Evolutionary conservation across 1,140 invertebrate genomes (phyloP).

Genomic region (Drosophila tsacasi): DNA sequence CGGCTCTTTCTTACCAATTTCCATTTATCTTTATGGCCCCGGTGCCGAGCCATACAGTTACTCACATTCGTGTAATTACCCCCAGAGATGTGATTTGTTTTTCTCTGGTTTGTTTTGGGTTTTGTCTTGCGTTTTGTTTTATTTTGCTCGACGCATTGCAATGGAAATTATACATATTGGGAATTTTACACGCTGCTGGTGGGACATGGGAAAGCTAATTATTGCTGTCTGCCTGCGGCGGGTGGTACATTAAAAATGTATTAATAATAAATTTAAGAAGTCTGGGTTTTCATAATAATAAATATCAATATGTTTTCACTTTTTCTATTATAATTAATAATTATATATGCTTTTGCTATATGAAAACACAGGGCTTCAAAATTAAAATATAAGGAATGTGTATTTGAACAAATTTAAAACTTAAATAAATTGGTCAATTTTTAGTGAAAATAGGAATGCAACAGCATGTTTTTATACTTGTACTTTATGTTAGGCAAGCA

Average conservation of each 20-base stretch:
- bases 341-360: neutral
- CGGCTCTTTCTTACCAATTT: slow-evolving; percentile 23
- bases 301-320: neutral
- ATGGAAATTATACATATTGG: slow-evolving; percentile 40
- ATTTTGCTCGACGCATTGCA: slow-evolving; percentile 23
- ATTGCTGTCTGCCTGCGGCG: slow-evolving; percentile 21
- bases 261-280: slow-evolving; percentile 9
- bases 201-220: slow-evolving; percentile 47
- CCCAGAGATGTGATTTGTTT: slow-evolving; percentile 41
- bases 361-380: neutral
- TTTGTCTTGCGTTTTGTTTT: slow-evolving; percentile 43
- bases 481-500: no score
- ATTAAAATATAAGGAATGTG: neutral
- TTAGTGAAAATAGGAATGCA: neutral
- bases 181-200: slow-evolving; percentile 39
- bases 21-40: slow-evolving; percentile 17
- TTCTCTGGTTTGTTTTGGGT: slow-evolving; percentile 25
- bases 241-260: slow-evolving; percentile 29
- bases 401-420: neutral
- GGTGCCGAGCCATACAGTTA: slow-evolving; percentile 25
- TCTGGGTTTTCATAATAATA: neutral
- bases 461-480: no score
- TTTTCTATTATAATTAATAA: neutral
- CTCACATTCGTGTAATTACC: slow-evolving; percentile 33
- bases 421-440: no score